Conservation (phyloP, 2,113 vertebrate genomes). For the Amblyopsis rosae region DNA sequence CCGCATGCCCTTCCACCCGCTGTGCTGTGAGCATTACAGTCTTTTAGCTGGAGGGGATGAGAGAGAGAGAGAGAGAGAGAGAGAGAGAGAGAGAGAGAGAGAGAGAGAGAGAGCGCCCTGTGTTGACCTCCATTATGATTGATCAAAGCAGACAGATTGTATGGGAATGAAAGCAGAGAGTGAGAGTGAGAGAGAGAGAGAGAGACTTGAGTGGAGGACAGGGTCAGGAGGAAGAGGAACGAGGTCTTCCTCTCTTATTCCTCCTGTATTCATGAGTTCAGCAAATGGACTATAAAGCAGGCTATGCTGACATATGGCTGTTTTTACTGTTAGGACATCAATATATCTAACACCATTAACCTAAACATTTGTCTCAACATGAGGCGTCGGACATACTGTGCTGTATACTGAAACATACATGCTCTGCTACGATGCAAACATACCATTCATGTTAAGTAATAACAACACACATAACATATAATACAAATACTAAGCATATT, state of each 20-base stretch:
- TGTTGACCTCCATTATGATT: constrained; percentile 8
- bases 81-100: background rate
- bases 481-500: too few species aligned
- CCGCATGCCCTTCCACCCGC: background rate
- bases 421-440: too few species aligned
- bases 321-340: too few species aligned
- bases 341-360: too few species aligned
- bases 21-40: constrained; percentile 15
- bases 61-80: constrained; percentile 2
- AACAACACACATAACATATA: too few species aligned
- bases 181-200: background rate
- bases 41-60: background rate
- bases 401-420: too few species aligned
- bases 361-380: too few species aligned
- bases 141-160: constrained; percentile 6
- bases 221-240: background rate
- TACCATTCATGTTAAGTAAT: too few species aligned
- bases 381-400: too few species aligned
- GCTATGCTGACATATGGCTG: background rate
- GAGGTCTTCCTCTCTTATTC: background rate
- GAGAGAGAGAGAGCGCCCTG: background rate
- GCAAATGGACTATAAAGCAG: background rate
- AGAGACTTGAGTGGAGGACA: background rate
- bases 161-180: background rate
- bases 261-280: background rate